A percentile compares a stretch with the other conserved stretches of the same genome.
phyloP scores from a whole-genome alignment of 2,113 vertebrate species.

The Patagioenas fasciata region DNA sequence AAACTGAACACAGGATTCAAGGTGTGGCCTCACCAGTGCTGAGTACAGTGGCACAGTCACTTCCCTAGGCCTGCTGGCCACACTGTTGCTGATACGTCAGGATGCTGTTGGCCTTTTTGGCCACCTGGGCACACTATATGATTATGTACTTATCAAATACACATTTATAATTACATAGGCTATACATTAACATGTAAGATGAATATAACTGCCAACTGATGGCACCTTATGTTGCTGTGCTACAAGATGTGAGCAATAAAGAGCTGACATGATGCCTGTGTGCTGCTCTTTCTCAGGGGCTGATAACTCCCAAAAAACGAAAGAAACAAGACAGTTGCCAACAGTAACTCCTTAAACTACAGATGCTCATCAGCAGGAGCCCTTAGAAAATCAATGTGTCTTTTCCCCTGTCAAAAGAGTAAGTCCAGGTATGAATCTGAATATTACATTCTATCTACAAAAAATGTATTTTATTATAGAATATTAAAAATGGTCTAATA shows the following conservation, averaged over 20 bases:
- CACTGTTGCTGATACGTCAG: too few relatives aligned
- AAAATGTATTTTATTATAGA: neutral
- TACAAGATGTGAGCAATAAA: neutral
- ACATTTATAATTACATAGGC: neutral
- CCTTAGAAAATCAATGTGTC: neutral
- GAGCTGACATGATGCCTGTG: neutral
- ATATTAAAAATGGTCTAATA: neutral
- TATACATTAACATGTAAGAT: neutral
- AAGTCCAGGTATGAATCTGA: neutral
- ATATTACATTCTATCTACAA: neutral
- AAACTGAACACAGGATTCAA: too few relatives aligned
- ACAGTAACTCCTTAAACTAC: neutral
- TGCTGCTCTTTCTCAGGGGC: neutral
- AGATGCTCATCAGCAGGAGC: neutral
- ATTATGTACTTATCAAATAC: neutral
- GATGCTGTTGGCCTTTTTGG: too few relatives aligned
- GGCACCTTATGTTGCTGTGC: neutral
- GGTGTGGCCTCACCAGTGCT: too few relatives aligned
- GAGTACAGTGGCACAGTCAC: too few relatives aligned
- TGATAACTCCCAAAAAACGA: neutral
- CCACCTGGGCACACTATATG: neutral
- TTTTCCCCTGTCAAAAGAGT: neutral
- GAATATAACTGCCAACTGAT: neutral
- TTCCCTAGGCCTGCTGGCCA: too few relatives aligned
- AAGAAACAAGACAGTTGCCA: neutral